Evolutionary conservation across 2,113 vertebrate species (phyloP), one percentile per base, ranked within the genome.

Genomic region (Formicarius rufipectus): DNA sequence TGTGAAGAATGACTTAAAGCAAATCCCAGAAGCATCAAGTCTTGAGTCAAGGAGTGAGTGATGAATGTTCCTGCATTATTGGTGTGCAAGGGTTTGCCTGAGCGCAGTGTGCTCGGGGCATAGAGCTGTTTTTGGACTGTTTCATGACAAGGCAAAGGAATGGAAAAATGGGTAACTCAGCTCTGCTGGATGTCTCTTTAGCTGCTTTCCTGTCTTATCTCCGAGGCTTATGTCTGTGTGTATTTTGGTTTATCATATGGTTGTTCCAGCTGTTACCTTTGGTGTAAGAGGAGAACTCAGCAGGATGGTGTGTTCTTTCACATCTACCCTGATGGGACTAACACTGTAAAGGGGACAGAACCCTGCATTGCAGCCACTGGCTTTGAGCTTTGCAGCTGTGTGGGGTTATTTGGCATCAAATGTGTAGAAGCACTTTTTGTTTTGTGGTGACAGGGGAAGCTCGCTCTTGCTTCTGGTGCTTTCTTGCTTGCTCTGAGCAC

Each of bases 401-500:
- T 37, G 31, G 31, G 24, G 9, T 68, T 88, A 52, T 79, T 88
- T 73, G 64, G 28, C 24, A 13, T 50, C 4, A 4, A 59, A 67
- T 12, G 4, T 39, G 31, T 56, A 60, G 75, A 88, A 74, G 23
- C 35, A 24, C 27, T 90, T 69, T n/a, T 33, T 52, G 10, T 24
- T 92, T 68, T 73, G 40, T 1, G 2, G 19, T 28, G 68, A 33
- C 30, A 49, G 6, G 62, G 35, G 69, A 86, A 35, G 35, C 45
- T 83, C 21, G 1, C 30, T n/a, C 42, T 93, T 0, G 0, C 50
- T 87, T 66, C 52, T 86, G 31, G 11, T 55, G 21, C 63, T 56
- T 89, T 89, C 72, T 77, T 59, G 71, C 73, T 89, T 93, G 37
- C 83, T 89, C 77, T 80, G 81, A 92, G 92, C 68, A 84, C 76